These are phyloP conservation scores for Ophion costatus DNA, from an alignment of 2,888 invertebrate genomes.

Conservation along the genomic window DNA sequence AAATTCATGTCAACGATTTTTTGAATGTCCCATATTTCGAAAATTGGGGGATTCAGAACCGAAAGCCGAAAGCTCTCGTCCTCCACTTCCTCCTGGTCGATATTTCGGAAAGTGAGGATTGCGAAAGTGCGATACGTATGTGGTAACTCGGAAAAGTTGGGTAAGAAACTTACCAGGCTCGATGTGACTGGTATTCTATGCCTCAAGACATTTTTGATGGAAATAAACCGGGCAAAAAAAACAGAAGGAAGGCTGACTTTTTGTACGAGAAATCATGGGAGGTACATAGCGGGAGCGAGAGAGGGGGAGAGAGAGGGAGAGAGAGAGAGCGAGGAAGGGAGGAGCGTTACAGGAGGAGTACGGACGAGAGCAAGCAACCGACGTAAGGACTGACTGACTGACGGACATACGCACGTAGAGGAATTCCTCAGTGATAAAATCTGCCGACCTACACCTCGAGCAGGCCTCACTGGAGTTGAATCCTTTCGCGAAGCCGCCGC, in stretches of 20 bases:
- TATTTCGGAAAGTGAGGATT: background rate
- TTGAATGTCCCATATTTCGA: no score
- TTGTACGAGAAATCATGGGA: background rate
- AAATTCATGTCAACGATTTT: no score
- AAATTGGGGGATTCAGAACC: no score
- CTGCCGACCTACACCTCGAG: constrained; percentile 80
- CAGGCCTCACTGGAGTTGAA: constrained; percentile 57
- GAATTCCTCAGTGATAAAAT: constrained; percentile 80
- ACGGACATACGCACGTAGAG: constrained; percentile 72
- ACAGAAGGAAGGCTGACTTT: background rate
- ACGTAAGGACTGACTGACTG: constrained; percentile 63
- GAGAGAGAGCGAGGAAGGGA: constrained; percentile 30
- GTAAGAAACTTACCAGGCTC: background rate
- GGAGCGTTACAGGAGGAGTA: constrained; percentile 22
- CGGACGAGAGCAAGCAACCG: constrained; percentile 54
- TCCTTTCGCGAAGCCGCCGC: constrained; percentile 66
- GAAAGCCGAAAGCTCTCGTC: no score
- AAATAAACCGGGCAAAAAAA: background rate
- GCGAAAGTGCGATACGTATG: background rate
- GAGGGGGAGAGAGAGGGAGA: background rate
- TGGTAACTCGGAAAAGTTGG: background rate
- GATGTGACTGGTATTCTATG: background rate
- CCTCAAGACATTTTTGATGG: background rate
- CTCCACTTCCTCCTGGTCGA: background rate
- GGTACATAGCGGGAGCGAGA: background rate